Conservation (phyloP, 1,140 invertebrate genomes). For the Microplitis mediator region DNA sequence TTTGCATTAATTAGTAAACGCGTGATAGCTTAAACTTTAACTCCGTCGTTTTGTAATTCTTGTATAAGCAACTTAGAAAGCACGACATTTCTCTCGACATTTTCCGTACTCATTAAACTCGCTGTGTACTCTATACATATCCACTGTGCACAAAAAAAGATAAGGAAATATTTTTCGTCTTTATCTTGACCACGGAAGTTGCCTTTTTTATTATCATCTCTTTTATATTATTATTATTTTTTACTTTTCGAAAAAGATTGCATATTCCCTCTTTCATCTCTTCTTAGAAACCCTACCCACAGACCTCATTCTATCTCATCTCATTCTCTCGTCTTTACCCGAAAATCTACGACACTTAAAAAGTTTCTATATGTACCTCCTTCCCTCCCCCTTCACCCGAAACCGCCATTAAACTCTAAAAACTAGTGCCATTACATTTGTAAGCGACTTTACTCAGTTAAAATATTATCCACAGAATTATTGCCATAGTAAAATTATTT, state of each 20-base stretch:
- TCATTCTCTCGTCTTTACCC: neutral
- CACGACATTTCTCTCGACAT: slow-evolving; percentile 35
- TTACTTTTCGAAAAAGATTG: neutral
- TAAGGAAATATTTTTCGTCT: slow-evolving; percentile 6
- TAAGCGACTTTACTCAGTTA: neutral
- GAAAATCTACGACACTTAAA: slow-evolving; percentile 2
- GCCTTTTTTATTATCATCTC: neutral
- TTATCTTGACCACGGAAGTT: neutral
- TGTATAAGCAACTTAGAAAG: neutral
- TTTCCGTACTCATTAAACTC: neutral
- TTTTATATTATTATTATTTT: neutral
- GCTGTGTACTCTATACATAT: neutral
- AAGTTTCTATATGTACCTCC: neutral
- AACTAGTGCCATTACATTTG: slow-evolving; percentile 14
- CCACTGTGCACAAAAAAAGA: neutral
- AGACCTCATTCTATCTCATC: neutral
- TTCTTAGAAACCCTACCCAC: neutral
- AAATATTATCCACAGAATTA: neutral
- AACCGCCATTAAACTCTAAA: neutral
- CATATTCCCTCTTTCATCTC: neutral
- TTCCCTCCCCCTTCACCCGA: no score
- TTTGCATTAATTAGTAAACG: slow-evolving; percentile 42
- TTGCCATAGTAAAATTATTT: neutral
- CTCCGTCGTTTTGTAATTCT: slow-evolving; percentile 24
- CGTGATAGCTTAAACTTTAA: slow-evolving; percentile 43